These are phyloP conservation scores for Pholis gunnellus DNA, from an alignment of 2,113 vertebrate genomes.

Conservation along the genomic window DNA sequence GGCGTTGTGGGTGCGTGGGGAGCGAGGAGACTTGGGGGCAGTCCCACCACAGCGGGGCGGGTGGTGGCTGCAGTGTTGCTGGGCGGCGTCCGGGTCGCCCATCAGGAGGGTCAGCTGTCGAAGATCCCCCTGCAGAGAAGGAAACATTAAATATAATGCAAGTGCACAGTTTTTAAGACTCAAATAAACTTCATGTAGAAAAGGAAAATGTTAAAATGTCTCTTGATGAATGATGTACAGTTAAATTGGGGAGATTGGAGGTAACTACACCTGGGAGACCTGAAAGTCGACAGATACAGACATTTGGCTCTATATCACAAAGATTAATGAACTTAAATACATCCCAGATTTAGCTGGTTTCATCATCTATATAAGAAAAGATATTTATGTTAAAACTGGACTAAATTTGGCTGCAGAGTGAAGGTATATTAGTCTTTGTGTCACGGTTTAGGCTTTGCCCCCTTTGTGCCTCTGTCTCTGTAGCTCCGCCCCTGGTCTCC, in stretches of 20 bases:
- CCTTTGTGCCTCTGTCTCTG: too few species aligned
- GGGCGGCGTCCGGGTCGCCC: conserved; percentile 84
- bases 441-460: too few species aligned
- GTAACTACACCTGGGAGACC: background rate
- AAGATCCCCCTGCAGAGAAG: conserved; percentile 83
- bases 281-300: too few species aligned
- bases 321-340: background rate
- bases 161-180: background rate
- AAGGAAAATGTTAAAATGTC: background rate
- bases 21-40: conserved; percentile 53
- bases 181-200: background rate
- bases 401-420: too few species aligned
- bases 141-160: background rate
- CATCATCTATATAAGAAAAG: background rate
- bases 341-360: background rate
- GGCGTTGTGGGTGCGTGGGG: conserved; percentile 23
- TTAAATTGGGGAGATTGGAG: background rate
- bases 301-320: background rate
- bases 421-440: background rate
- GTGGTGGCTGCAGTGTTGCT: conserved; percentile 80
- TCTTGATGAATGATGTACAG: background rate
- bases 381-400: background rate
- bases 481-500: too few species aligned
- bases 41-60: conserved; percentile 61
- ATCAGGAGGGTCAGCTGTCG: conserved; percentile 88